phyloP scores from a whole-genome alignment of 2,113 vertebrate genomes.

The Pseudopodoces humilis region DNA sequence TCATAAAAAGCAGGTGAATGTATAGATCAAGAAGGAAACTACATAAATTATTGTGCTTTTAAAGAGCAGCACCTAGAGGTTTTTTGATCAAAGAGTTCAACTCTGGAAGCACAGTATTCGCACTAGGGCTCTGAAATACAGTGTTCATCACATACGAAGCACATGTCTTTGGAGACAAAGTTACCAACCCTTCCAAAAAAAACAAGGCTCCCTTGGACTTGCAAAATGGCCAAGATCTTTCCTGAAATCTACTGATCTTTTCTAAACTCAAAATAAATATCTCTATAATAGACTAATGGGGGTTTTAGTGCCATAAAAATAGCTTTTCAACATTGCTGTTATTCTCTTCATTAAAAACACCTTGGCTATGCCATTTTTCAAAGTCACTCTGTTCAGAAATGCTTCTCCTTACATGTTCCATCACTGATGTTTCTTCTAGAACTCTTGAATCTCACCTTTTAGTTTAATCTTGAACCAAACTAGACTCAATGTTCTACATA shows the following conservation, averaged over 20 bases:
- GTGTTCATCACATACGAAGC: background rate
- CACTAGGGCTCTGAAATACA: background rate
- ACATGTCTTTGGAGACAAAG: background rate
- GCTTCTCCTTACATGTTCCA: background rate
- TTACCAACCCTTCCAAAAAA: background rate
- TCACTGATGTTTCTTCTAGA: background rate
- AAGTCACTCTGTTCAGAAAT: background rate
- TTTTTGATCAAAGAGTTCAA: background rate
- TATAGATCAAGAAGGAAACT: background rate
- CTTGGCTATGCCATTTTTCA: background rate
- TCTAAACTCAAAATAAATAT: background rate
- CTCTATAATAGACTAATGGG: background rate
- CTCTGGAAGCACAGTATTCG: background rate
- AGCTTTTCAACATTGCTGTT: background rate
- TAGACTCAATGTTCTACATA: background rate
- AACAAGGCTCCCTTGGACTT: background rate
- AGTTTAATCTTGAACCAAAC: background rate
- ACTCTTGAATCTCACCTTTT: background rate
- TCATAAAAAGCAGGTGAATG: background rate
- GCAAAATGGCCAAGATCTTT: background rate
- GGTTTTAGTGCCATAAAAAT: background rate
- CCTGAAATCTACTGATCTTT: background rate
- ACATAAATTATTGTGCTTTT: background rate
- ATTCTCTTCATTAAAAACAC: background rate
- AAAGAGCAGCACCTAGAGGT: accelerated